Evolutionary conservation across 2,888 invertebrate species (phyloP).

Genomic region (Amiota mariae): DNA sequence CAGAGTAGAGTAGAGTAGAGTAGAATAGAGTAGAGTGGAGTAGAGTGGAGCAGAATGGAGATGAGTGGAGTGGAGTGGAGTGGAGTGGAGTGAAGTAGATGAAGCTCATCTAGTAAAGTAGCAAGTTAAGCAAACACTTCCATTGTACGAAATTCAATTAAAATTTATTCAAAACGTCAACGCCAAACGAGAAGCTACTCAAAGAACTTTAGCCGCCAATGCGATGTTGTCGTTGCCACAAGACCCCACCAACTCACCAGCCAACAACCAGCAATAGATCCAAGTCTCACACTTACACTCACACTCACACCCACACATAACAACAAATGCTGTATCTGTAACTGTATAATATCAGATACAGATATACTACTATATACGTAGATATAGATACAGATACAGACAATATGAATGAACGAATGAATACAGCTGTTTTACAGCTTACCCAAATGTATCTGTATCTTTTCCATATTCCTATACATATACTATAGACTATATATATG

Average conservation of each 20-base stretch:
- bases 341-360: conserved; percentile 5
- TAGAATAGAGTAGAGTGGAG: too few species aligned
- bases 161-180: conserved; percentile 73
- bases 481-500: not conserved
- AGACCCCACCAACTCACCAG: conserved; percentile 24
- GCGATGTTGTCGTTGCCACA: conserved; percentile 48
- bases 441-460: conserved; percentile 45
- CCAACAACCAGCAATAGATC: conserved; percentile 36
- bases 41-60: too few species aligned
- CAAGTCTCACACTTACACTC: conserved; percentile 26
- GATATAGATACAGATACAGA: not conserved
- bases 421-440: conserved; percentile 23
- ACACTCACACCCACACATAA: not conserved
- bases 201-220: conserved; percentile 37
- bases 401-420: not conserved
- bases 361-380: too few species aligned
- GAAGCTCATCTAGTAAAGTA: conserved; percentile 69
- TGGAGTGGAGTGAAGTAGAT: conserved; percentile 26
- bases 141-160: conserved; percentile 71
- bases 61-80: not conserved
- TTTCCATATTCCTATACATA: conserved; percentile 21
- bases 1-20: too few species aligned
- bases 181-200: conserved; percentile 56
- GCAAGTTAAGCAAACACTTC: conserved; percentile 72
- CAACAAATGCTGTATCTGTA: not conserved